Evolutionary conservation across 2,888 invertebrate genomes (phyloP).

Genomic region (Apamea epomidion): DNA sequence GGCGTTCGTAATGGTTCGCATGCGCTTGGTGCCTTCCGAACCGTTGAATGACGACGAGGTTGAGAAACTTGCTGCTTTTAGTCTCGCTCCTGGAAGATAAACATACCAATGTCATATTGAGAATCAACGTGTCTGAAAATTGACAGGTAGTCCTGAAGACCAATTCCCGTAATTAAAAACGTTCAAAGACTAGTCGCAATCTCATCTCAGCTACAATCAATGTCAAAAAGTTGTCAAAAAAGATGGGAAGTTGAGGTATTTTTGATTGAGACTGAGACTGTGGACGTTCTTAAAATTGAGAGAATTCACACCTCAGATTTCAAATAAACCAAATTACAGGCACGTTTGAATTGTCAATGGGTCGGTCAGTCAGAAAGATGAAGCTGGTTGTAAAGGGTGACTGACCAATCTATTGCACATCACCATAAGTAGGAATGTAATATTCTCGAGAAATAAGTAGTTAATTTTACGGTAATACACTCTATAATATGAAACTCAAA

Average conservation of each 20-base stretch:
- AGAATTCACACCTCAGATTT: too few species aligned
- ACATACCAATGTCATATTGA: slow-evolving; percentile 33
- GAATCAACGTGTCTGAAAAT: not conserved
- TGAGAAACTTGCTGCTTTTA: slow-evolving; percentile 83
- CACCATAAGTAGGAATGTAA: too few species aligned
- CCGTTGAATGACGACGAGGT: slow-evolving; percentile 59
- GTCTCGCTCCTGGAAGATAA: slow-evolving; percentile 68
- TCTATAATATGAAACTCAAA: too few species aligned
- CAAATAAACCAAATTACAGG: not conserved
- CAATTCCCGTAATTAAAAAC: too few species aligned
- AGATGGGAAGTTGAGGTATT: too few species aligned
- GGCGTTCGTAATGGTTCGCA: slow-evolving; percentile 82
- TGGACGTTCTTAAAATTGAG: too few species aligned
- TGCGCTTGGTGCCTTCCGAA: slow-evolving; percentile 76
- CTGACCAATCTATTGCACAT: not conserved
- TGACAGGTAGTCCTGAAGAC: too few species aligned
- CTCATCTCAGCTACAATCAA: too few species aligned
- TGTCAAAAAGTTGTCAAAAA: too few species aligned
- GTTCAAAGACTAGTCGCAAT: too few species aligned
- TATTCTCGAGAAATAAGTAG: not conserved
- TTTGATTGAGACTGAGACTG: too few species aligned
- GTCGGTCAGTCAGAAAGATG: not conserved
- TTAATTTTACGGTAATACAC: not conserved
- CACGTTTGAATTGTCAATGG: not conserved
- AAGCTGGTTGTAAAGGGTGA: not conserved